Percentiles rank a stretch among this genome's conserved stretches.
Evolutionary conservation across 2,888 invertebrate genomes (phyloP).

Genomic region (Cryptophagus acutangulus): DNA sequence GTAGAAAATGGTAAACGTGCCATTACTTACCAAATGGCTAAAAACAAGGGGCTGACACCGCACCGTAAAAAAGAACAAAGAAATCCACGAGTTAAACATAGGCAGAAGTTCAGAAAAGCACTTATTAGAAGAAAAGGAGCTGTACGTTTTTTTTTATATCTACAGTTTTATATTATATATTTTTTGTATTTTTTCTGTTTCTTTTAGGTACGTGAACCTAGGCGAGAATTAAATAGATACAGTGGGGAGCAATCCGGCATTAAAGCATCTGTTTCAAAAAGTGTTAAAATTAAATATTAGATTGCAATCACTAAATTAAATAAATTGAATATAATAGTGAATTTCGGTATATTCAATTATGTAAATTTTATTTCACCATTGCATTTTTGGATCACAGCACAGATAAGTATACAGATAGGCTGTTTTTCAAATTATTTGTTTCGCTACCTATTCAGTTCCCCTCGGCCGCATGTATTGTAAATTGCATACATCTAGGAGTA

Average conservation of each 20-base stretch:
- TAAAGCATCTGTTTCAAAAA: conserved; percentile 80
- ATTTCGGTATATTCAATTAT: too few species aligned
- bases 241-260: conserved; percentile 93
- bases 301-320: background rate
- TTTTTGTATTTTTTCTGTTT: conserved; percentile 20
- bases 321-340: background rate
- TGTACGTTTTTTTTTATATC: conserved; percentile 54
- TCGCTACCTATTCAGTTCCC: too few species aligned
- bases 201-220: conserved; percentile 66
- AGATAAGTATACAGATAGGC: too few species aligned
- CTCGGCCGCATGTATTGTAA: too few species aligned
- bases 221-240: conserved; percentile 77
- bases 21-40: conserved; percentile 90
- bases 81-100: conserved; percentile 93
- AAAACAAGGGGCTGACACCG: conserved; percentile 92
- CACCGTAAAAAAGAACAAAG: conserved; percentile 85
- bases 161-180: conserved; percentile 1
- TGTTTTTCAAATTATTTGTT: too few species aligned
- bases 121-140: conserved; percentile 90
- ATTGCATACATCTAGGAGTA: too few species aligned
- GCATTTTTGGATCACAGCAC: too few species aligned
- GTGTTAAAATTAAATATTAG: conserved; percentile 73
- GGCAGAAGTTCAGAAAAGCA: conserved; percentile 88
- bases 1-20: conserved; percentile 60
- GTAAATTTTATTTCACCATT: too few species aligned